phyloP scores from a whole-genome alignment of 2,113 vertebrate genomes.

The Mirounga angustirostris region DNA sequence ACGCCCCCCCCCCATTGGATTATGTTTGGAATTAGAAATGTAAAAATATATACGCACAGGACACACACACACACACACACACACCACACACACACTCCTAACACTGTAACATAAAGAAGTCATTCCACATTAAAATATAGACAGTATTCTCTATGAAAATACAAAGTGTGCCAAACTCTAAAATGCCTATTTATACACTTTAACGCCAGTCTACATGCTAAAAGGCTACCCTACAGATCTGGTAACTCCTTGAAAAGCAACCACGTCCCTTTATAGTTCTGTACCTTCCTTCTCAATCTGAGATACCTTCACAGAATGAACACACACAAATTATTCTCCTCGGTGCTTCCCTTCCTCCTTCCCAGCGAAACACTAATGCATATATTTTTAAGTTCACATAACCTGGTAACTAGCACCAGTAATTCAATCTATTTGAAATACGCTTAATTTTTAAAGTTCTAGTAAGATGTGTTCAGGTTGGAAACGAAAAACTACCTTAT shows the following conservation, averaged over 20 bases:
- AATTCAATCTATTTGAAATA: conserved; percentile 35
- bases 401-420: background rate
- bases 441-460: conserved; percentile 78
- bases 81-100: background rate
- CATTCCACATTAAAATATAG: background rate
- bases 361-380: background rate
- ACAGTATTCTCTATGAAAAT: background rate
- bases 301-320: conserved; percentile 40
- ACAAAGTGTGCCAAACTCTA: background rate
- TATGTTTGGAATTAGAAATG: background rate
- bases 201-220: background rate
- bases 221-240: background rate
- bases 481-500: conserved; percentile 94
- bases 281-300: background rate
- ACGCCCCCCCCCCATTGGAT: background rate
- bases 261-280: background rate
- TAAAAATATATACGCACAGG: background rate
- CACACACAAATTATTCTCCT: background rate
- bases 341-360: background rate
- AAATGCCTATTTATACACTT: background rate
- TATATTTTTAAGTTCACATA: background rate
- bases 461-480: conserved; percentile 85
- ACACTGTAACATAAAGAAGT: conserved; percentile 6
- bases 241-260: background rate
- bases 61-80: background rate